Conservation (phyloP, 2,797 vertebrate species). For the Cossypha caffra region DNA sequence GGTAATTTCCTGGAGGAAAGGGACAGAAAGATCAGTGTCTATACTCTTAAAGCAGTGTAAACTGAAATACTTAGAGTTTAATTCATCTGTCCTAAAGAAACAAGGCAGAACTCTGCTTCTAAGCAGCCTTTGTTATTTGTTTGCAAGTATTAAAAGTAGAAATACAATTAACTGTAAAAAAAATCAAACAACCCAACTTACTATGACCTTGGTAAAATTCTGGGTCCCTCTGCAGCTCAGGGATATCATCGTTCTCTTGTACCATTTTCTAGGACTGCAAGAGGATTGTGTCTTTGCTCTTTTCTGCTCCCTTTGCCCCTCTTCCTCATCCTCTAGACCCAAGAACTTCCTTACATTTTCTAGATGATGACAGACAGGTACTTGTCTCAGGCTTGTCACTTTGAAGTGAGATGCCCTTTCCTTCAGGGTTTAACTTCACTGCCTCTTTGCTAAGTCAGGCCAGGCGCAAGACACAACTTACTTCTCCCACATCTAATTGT, state of each 20-base stretch:
- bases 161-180: not conserved
- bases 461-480: not conserved
- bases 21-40: not conserved
- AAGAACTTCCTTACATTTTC: not conserved
- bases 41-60: not conserved
- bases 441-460: not conserved
- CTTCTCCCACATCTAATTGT: not conserved
- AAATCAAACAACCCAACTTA: rapidly evolving
- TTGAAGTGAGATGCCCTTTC: not conserved
- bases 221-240: not conserved
- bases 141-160: not conserved
- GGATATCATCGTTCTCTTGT: not conserved
- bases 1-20: not conserved
- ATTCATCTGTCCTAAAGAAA: not conserved
- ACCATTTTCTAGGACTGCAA: not conserved
- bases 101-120: not conserved
- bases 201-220: not conserved
- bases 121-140: not conserved
- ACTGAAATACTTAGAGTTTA: not conserved
- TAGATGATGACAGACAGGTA: not conserved
- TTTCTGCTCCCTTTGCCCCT: not conserved
- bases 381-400: not conserved
- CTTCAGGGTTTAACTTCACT: not conserved
- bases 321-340: not conserved
- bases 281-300: not conserved